Base-by-base conservation (phyloP, 64 coral and sea anemone genomes). In the Exaiptasia diaphana region DNA sequence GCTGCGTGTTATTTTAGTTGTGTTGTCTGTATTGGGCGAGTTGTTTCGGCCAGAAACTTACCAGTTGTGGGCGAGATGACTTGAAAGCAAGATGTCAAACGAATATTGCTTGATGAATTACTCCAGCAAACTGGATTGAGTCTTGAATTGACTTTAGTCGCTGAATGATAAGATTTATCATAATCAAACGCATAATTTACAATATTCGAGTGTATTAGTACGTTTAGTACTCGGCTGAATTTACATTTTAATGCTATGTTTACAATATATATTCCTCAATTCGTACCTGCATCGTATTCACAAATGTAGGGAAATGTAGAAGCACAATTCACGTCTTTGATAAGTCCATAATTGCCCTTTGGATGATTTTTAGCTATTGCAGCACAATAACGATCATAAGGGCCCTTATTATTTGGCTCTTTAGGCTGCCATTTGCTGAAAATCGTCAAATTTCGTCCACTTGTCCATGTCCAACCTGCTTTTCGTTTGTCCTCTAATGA, bases 301-400 rank as follows among this genome's bases (percentile, higher is more conserved):
- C 82, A 85, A 7, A 85, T 85, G 5, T 33, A 85, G 59, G 68
- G 31, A 34, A 21, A 73, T 1, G 14, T 2, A 41, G 30, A 15
- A 33, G 6, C 1, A 40, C 36, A 36, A 2, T 15, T 2, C 43
- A 74, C 22, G 59, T 85, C 39, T n/a, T 85, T 85, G 22, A 73
- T 73, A 12, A 60, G 27, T 30, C 82, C 82, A 33, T 29, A 20
- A 21, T 17, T 3, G 40, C 20, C 36, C 3, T 36, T 9, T 8
- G 82, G 53, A 15, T 74, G 49, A 38, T 74, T 28, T 18, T 74
- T 85, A 18, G 82, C 52, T 54, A 85, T 85, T 2, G 74, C 34
- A 48, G 15, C 68, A 43, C 56, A 53, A 7, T 63, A 36, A 17
- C 25, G 3, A 23, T 55, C 82, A 30, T 74, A 36, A 7, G 23